phyloP scores from a whole-genome alignment of 2,113 vertebrate genomes.

The Sapajus apella region DNA sequence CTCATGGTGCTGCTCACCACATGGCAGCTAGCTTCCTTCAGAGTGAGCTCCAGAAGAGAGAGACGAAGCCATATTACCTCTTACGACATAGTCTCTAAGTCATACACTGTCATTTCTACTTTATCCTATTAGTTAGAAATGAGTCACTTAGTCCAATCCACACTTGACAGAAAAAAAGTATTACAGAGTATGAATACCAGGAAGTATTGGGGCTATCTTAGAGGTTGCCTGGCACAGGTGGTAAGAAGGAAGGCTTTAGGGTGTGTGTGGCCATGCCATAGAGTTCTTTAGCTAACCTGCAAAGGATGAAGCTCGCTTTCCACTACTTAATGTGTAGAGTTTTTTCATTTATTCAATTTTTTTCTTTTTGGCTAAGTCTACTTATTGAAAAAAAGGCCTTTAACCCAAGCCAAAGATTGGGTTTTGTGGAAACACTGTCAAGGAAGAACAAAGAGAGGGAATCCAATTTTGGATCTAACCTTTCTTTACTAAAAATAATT shows the following conservation, averaged over 20 bases:
- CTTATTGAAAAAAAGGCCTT: neutral
- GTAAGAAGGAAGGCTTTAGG: neutral
- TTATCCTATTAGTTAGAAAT: neutral
- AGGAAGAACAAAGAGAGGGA: neutral
- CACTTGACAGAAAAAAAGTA: neutral
- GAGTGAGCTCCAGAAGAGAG: neutral
- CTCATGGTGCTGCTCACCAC: neutral
- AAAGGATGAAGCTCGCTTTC: neutral
- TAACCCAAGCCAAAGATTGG: neutral
- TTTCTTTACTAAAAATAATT: conserved; percentile 34
- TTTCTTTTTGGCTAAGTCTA: neutral
- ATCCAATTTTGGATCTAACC: neutral
- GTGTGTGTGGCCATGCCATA: neutral
- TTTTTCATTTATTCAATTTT: neutral
- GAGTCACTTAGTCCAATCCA: neutral
- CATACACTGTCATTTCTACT: neutral
- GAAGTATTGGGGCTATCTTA: neutral
- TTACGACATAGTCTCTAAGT: neutral
- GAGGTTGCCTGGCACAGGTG: neutral
- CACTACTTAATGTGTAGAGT: neutral
- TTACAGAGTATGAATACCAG: neutral
- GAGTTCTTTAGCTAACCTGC: neutral
- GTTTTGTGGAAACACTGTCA: conserved; percentile 12
- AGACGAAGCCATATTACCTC: neutral
- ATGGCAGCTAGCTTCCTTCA: neutral